Base-by-base conservation (phyloP, 2,888 invertebrate genomes). In the Drosophila buzzatii region DNA sequence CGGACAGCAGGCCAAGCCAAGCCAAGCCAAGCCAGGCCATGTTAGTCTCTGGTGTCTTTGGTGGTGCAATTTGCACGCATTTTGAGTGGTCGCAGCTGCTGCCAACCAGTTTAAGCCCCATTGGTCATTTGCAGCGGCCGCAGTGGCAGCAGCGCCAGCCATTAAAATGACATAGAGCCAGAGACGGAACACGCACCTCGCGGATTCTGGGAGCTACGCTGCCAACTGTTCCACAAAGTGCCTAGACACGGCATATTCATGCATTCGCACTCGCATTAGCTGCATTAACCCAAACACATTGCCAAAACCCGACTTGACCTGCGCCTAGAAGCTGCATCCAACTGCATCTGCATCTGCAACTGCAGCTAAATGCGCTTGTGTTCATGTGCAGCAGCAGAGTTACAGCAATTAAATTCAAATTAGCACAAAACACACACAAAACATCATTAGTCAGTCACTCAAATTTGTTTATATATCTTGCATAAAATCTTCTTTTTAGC, bases 381-480 rank as follows among this genome's bases (percentile, higher is more conserved):
- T 72, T 85, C 80, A 83, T 83, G 80, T 66, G 63, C 66, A 51
- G 33, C 55, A 37, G 27, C 55, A 12, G 51, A 67, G 70, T 57
- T 64, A 52, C 85, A 89, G 85, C 90, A 91, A 92, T 92, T 92
- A 92, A 92, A 92, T 91, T 92, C 91, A 89, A 91, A 92, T 92
- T 92, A 92, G 88, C 91, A 86, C 89, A 81, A 73, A 67, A 52
- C 66, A 63, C 62, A 60, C 79, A 76, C 55, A 65, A 42, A 51
- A 23, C 20, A 35, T 47, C 64, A 88, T 88, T 86, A 83, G 65
- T 39, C 35, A 47, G 16, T 33, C 51, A 49, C 63, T 77, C 31
- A 64, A 65, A 68, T 66, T 57, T 42, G 47, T 69, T 75, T 75
- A 64, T 57, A 76, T 66, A 31, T 52, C 41, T 53, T 45, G 39